These are phyloP conservation scores for Zophobas morio DNA, from an alignment of 1,140 invertebrate species.

Conservation along the genomic window DNA sequence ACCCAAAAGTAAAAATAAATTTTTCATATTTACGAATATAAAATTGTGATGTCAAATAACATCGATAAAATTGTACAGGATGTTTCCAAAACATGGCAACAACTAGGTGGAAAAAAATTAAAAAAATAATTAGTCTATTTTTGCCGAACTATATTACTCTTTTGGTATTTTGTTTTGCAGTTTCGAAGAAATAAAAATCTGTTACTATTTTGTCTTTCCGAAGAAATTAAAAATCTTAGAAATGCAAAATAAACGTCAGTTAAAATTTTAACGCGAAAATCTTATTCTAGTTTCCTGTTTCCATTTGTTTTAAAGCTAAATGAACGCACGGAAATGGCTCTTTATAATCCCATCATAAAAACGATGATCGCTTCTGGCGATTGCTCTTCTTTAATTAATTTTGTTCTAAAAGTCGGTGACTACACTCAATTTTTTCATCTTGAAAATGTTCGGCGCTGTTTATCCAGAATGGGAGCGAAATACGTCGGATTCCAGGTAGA, in stretches of 20 bases:
- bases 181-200: no score
- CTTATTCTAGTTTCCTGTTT: conserved; percentile 8
- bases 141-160: no score
- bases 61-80: no score
- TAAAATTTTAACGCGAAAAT: no score
- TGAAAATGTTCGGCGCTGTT: conserved; percentile 13
- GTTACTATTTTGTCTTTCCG: not conserved
- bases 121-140: no score
- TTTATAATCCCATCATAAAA: conserved; percentile 19
- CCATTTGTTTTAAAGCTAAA: conserved; percentile 8
- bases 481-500: conserved; percentile 6
- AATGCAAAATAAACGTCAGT: not conserved
- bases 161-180: no score
- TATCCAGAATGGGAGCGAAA: not conserved
- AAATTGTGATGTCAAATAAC: no score
- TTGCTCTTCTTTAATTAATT: conserved; percentile 35
- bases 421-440: conserved; percentile 1
- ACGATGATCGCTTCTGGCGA: conserved; percentile 24
- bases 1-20: no score
- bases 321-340: conserved; percentile 13
- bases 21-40: no score
- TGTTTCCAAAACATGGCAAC: no score
- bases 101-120: no score
- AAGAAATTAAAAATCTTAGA: not conserved
- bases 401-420: conserved; percentile 17